A percentile compares a stretch with the other conserved stretches of the same genome.
These are phyloP conservation scores for Tetragonula clypearis DNA, from an alignment of 1,140 invertebrate genomes.

Conservation along the genomic window DNA sequence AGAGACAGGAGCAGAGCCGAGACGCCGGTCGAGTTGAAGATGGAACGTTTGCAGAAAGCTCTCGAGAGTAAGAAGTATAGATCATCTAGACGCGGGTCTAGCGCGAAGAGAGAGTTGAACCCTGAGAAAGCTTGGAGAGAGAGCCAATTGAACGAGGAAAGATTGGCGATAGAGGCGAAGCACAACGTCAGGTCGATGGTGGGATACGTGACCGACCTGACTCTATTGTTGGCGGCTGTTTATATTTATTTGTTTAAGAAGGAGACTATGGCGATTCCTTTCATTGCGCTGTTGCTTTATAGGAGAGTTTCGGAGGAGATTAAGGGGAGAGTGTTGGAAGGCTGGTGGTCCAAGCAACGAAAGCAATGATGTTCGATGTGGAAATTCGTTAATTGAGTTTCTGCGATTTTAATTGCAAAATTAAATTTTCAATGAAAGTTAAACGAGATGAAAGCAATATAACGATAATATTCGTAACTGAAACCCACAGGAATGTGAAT, in stretches of 20 bases:
- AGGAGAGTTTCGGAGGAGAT: slow-evolving; percentile 86
- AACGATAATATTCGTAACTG: too few species aligned
- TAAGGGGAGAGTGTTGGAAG: slow-evolving; percentile 63
- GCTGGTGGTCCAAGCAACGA: slow-evolving; percentile 58
- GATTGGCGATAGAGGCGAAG: slow-evolving; percentile 82
- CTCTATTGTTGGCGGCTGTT: slow-evolving; percentile 85
- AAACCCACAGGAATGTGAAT: too few species aligned
- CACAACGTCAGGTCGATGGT: slow-evolving; percentile 85
- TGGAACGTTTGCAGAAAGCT: slow-evolving; percentile 68
- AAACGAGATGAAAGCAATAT: too few species aligned
- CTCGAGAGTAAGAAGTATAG: slow-evolving; percentile 65
- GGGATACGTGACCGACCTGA: slow-evolving; percentile 87
- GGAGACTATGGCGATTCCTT: slow-evolving; percentile 88
- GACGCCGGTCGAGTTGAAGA: slow-evolving; percentile 60
- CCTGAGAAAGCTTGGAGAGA: not conserved
- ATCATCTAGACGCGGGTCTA: slow-evolving; percentile 24
- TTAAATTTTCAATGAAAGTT: too few species aligned
- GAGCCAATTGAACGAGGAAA: slow-evolving; percentile 41
- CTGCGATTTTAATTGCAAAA: too few species aligned
- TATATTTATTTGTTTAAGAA: slow-evolving; percentile 89
- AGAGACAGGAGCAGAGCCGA: slow-evolving; percentile 66
- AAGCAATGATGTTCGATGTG: slow-evolving; percentile 46
- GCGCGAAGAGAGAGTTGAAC: slow-evolving; percentile 25
- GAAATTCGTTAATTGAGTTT: too few species aligned
- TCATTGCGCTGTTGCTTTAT: slow-evolving; percentile 89